These are phyloP conservation scores for Scolopax rusticola DNA, from an alignment of 2,797 vertebrate species.

Conservation along the genomic window DNA sequence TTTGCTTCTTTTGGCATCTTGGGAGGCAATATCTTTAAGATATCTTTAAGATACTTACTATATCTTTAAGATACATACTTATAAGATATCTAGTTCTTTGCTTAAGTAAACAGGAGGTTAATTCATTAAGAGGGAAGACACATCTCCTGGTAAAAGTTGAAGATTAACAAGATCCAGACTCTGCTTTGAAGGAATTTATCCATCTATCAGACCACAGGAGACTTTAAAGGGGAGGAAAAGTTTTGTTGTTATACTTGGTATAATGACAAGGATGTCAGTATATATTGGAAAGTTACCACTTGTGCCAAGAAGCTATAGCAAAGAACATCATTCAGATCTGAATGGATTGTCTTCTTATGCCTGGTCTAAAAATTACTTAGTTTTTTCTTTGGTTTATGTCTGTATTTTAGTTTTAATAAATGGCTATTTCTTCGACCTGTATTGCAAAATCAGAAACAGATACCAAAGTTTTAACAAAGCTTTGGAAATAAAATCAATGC, in stretches of 20 bases:
- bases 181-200: not conserved
- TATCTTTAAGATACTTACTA: not conserved
- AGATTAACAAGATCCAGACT: not conserved
- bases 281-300: not conserved
- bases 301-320: not conserved
- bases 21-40: not conserved
- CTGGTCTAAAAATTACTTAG: not conserved
- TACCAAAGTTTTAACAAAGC: not conserved
- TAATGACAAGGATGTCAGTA: not conserved
- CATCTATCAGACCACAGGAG: not conserved
- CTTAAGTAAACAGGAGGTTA: not conserved
- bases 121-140: not conserved
- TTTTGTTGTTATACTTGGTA: not conserved
- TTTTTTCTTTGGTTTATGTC: not conserved
- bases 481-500: not conserved
- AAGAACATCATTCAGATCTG: not conserved
- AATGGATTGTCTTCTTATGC: not conserved
- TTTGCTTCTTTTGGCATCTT: constrained; percentile 10
- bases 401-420: not conserved
- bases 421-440: not conserved
- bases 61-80: too few species aligned
- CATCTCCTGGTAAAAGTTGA: not conserved
- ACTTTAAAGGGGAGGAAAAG: not conserved
- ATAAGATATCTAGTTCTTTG: not conserved
- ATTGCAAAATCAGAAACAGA: not conserved